phyloP scores from a whole-genome alignment of 2,113 vertebrate species.

The Menura novaehollandiae region DNA sequence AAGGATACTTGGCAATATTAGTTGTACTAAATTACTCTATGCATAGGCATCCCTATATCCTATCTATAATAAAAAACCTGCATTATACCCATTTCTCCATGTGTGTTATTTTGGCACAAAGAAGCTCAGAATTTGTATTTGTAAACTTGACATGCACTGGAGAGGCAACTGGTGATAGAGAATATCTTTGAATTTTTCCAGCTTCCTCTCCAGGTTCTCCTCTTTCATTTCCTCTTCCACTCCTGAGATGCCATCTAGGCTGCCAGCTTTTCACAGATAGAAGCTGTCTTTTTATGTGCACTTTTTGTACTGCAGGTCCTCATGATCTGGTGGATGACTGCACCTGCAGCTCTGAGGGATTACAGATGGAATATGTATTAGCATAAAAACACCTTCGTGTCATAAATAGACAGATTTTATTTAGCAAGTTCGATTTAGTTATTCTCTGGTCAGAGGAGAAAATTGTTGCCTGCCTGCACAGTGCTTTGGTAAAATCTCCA shows the following conservation, averaged over 20 bases:
- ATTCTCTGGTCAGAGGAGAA: background rate
- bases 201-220: background rate
- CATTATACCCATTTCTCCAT: background rate
- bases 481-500: background rate
- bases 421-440: background rate
- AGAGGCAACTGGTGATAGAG: background rate
- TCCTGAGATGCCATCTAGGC: background rate
- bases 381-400: background rate
- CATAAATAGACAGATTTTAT: background rate
- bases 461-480: background rate
- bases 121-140: background rate
- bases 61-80: background rate
- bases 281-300: background rate
- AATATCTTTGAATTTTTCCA: background rate
- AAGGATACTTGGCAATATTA: background rate
- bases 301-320: background rate
- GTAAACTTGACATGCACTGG: fast-evolving
- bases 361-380: background rate
- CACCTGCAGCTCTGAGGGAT: background rate
- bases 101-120: background rate
- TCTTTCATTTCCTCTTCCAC: background rate
- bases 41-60: background rate
- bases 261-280: background rate
- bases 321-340: background rate
- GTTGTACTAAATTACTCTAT: background rate